Evolutionary conservation across 2,888 invertebrate species (phyloP), one percentile per base, ranked within the genome.

Genomic region (Hirtodrosophila confusa): DNA sequence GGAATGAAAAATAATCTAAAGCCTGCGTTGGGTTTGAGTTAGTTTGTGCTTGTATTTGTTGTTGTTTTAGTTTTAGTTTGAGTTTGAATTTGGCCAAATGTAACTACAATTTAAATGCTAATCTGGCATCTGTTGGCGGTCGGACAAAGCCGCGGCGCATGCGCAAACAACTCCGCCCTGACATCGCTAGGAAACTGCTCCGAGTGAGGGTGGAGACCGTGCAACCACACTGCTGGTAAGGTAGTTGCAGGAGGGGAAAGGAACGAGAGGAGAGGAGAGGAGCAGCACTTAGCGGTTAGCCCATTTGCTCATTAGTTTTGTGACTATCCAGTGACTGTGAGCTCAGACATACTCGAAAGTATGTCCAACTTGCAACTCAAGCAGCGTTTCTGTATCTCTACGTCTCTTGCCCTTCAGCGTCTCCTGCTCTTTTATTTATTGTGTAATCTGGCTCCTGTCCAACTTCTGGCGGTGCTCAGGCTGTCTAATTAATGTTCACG

Each of bases 71-170:
- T 31, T 31, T 31, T 1, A 49, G 37, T 67, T 62, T 67, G 44
- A 55, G 54, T 67, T 66, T 66, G 63, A 67, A 60, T 72, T 78
- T 86, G 75, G 78, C 69, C 75, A 84, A 86, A 86, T 86, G 87
- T 78, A 84, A 84, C 77, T 86, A 84, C 85, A 84, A 84, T 84
- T 86, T 84, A 86, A 84, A 86, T 84, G 84, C 85, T 84, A 84
- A 84, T 86, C 84, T 84, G 75, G 82, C 77, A 84, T 84, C 84
- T 86, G 85, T 63, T 85, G 77, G 75, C 82, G 84, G 80, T 74
- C 29, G 62, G 62, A 77, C 67, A 78, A 77, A 72, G 75, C 57
- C 60, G 40, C 55, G 64, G 75, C 69, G 64, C 78, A 80, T 70
- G 79, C 69, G 74, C 80, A 82, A 86, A 77, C 75, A 86, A 70